Base-by-base conservation (phyloP, 2,797 vertebrate species). In the Thripadectes ignobilis region DNA sequence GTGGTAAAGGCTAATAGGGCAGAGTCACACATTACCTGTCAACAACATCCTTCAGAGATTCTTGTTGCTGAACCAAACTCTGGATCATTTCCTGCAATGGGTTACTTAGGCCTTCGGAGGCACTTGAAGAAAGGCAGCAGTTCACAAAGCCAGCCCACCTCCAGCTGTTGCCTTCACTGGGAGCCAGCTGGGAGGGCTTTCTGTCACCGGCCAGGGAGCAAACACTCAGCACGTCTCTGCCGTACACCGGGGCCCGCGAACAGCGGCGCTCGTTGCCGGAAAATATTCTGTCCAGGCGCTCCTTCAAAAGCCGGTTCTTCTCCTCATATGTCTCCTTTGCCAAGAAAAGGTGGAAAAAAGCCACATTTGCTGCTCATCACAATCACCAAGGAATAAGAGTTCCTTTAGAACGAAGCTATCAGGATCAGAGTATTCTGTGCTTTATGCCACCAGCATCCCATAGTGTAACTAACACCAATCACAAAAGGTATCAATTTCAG, bases 251-350 rank as follows among this genome's bases (percentile, higher is more conserved):
- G 3, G 98, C 96, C 45, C 98, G 98, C 4, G 97, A 97, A 65
- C 99, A 99, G 48, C 98, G 99, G 2, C 98, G 98, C 80, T 99
- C 99, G 1, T 99, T 99, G 55, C 98, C 98, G 2, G 79, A 67
- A 71, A 99, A 99, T 43, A 99, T 98, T 34, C 98, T 97, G 84
- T 98, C 98, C 92, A 99, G 97, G 4, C 99, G 98, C 92, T 99
- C 99, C 95, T 98, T 99, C 58, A 98, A 66, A 74, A 99, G 98
- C 27, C 98, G 98, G 65, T 91, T 98, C 97, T 99, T 99, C 93
- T 99, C 99, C 92, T 98, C 98, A 0, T 96, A 98, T 0, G 98
- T 98, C 91, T 98, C 98, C 99, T 99, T 96, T n/a, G 74, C 39
- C 85, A 86, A 89, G 49, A 81, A 41, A 79, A 81, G 54, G 84